phyloP scores from a whole-genome alignment of 2,888 invertebrate genomes.

The Nymphalis polychloros region DNA sequence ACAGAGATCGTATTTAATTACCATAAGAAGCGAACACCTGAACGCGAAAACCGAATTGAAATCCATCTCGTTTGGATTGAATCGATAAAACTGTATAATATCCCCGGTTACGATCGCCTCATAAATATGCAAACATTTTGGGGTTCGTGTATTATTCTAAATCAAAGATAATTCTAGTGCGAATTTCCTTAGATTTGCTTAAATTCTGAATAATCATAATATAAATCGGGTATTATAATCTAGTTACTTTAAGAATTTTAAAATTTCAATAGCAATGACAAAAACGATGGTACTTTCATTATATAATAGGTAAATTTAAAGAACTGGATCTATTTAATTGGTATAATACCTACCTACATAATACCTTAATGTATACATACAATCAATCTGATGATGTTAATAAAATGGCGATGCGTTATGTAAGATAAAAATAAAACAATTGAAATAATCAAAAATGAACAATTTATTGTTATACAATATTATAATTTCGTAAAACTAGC shows the following conservation, averaged over 20 bases:
- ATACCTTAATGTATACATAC: too few species aligned
- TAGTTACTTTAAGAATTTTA: too few species aligned
- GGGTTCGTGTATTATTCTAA: slow-evolving; percentile 19
- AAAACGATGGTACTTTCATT: too few species aligned
- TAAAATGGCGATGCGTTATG: too few species aligned
- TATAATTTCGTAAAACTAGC: slow-evolving; percentile 57
- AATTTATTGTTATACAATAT: slow-evolving; percentile 69
- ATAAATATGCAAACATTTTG: slow-evolving; percentile 53
- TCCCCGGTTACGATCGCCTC: slow-evolving; percentile 42
- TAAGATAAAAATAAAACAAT: slow-evolving; percentile 20
- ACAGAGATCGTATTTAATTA: slow-evolving; percentile 23
- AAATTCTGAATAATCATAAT: not conserved
- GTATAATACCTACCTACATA: not conserved
- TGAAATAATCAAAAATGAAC: slow-evolving; percentile 60
- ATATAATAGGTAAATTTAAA: too few species aligned
- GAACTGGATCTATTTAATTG: not conserved
- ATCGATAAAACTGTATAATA: slow-evolving; percentile 40
- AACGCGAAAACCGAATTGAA: slow-evolving; percentile 19
- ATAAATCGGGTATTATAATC: too few species aligned
- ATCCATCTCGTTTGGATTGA: slow-evolving; percentile 22
- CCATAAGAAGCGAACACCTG: slow-evolving; percentile 24
- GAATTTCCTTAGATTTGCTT: not conserved
- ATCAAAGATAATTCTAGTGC: slow-evolving; percentile 14
- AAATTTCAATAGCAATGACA: too few species aligned
- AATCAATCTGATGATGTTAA: not conserved